Percentiles rank a stretch among this genome's conserved stretches.
phyloP scores from a whole-genome alignment of 2,888 invertebrate genomes.

The Drosophila robusta region DNA sequence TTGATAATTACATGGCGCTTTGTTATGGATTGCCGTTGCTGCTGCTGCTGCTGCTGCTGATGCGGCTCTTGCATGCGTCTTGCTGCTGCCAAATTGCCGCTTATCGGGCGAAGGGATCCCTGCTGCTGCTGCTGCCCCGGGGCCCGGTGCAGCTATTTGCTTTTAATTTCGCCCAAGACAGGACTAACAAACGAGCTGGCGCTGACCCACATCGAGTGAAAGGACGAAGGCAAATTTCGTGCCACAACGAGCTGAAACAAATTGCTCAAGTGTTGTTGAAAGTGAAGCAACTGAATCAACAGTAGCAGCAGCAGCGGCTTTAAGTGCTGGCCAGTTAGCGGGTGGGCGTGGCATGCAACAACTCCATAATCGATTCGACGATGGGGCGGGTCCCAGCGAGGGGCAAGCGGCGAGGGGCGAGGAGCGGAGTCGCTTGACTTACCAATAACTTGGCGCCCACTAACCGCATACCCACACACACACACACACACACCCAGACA shows the following conservation, averaged over 20 bases:
- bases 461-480: slow-evolving; percentile 26
- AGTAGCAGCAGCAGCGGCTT: slow-evolving; percentile 52
- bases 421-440: slow-evolving; percentile 40
- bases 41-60: slow-evolving; percentile 34
- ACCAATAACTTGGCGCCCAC: slow-evolving; percentile 65
- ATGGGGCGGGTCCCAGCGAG: slow-evolving; percentile 16
- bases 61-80: slow-evolving; percentile 63
- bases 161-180: slow-evolving; percentile 75
- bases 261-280: slow-evolving; percentile 73
- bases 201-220: slow-evolving; percentile 57
- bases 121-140: background rate
- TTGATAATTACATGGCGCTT: slow-evolving; percentile 73
- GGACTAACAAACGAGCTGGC: slow-evolving; percentile 67
- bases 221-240: slow-evolving; percentile 30
- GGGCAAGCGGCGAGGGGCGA: slow-evolving; percentile 1
- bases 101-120: slow-evolving; percentile 62
- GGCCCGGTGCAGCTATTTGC: slow-evolving; percentile 69
- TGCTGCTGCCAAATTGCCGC: slow-evolving; percentile 65
- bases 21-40: slow-evolving; percentile 60
- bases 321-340: slow-evolving; percentile 65
- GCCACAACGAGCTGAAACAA: slow-evolving; percentile 47
- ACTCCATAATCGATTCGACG: slow-evolving; percentile 68
- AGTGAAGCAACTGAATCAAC: slow-evolving; percentile 68
- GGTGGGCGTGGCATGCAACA: slow-evolving; percentile 59
- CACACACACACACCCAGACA: slow-evolving; percentile 15